Evolutionary conservation across 2,113 vertebrate genomes (phyloP).

Genomic region (Sturnus vulgaris): DNA sequence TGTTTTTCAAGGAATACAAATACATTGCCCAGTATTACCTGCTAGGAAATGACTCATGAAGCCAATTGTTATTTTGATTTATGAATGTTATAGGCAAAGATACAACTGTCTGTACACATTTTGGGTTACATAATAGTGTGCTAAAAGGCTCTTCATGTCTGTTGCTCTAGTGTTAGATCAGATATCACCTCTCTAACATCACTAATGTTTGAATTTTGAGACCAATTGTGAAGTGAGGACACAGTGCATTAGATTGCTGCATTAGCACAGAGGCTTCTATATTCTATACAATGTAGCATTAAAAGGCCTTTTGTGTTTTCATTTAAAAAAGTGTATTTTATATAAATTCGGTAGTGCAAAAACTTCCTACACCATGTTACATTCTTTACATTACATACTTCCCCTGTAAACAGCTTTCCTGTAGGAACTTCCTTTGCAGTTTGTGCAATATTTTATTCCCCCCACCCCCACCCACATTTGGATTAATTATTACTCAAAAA

Average conservation of each 20-base stretch:
- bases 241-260: conserved; percentile 4
- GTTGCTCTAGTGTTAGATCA: conserved; percentile 16
- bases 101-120: background rate
- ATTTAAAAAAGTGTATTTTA: conserved; percentile 37
- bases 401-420: conserved; percentile 50
- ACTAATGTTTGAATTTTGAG: background rate
- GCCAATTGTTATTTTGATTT: background rate
- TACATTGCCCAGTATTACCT: background rate
- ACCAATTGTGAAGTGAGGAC: conserved; percentile 31
- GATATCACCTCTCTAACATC: conserved; percentile 11
- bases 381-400: conserved; percentile 18
- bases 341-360: conserved; percentile 64
- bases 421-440: background rate
- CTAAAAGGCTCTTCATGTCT: background rate
- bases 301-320: conserved; percentile 57
- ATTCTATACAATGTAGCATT: conserved; percentile 10
- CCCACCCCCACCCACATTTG: background rate
- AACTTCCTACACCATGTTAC: conserved; percentile 31
- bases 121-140: background rate
- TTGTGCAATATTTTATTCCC: conserved; percentile 27
- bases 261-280: conserved; percentile 19
- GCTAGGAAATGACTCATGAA: background rate
- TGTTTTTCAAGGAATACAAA: background rate
- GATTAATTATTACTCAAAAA: background rate
- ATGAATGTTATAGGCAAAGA: background rate